A percentile compares a stretch with the other conserved stretches of the same genome.
Conservation (phyloP, 2,113 vertebrate genomes). For the Dasyprocta punctata region DNA sequence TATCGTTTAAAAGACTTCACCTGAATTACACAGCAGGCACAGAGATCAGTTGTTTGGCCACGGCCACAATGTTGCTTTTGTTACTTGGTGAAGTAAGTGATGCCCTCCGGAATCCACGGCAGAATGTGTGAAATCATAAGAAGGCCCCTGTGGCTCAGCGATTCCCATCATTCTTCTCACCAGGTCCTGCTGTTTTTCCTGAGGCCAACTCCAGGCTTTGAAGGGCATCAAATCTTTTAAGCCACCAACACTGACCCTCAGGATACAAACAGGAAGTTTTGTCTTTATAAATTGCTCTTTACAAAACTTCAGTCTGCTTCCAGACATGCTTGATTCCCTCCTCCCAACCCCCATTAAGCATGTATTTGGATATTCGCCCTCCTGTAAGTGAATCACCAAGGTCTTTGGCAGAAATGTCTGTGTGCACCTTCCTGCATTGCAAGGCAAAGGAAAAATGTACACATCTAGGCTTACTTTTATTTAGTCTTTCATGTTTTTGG, state of each 20-base stretch:
- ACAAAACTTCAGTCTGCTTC: not conserved
- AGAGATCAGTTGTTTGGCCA: not conserved
- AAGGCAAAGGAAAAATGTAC: not conserved
- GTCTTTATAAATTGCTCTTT: not conserved
- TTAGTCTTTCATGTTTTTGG: not conserved
- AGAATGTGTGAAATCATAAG: constrained; percentile 53
- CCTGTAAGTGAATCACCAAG: not conserved
- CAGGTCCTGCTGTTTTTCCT: constrained; percentile 58
- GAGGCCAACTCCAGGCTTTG: constrained; percentile 13
- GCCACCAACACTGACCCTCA: constrained; percentile 21
- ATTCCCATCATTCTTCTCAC: not conserved
- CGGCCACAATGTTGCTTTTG: not conserved
- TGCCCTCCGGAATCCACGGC: constrained; percentile 43
- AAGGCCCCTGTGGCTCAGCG: not conserved
- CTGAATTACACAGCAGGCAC: not conserved
- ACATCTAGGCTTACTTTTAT: not conserved
- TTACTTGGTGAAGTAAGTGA: not conserved
- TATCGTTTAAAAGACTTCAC: not conserved
- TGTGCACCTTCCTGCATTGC: not conserved
- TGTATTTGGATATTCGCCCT: not conserved
- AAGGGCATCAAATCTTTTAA: constrained; percentile 61
- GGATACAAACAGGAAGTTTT: not conserved
- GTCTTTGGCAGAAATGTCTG: not conserved
- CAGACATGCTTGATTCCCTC: not conserved
- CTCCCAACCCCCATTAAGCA: not conserved